Base-by-base conservation (phyloP, 2,888 invertebrate species). In the Himalopsyche anomala region DNA sequence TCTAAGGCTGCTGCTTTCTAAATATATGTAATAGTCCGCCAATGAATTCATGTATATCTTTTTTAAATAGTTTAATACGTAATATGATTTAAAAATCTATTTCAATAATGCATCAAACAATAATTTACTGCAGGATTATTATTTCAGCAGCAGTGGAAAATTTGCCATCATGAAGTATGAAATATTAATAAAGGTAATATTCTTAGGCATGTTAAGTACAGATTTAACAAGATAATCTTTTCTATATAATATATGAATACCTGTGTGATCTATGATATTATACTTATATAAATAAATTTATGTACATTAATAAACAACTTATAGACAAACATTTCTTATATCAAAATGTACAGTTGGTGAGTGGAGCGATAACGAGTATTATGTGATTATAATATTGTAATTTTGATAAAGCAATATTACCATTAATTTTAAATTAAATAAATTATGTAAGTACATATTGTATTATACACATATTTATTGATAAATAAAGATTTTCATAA, bases 151-250 rank as follows among this genome's bases (percentile, higher is more conserved):
- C 51, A 15, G 51, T 51, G 51, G 51, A 51, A 51, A 51, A 51
- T 51, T 51, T 45, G 45, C 45, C 45, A 9, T 11, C 6, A 11
- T 45, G 45, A 45, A 11, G 9, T 9, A 45, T 45, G 5, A 40
- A 40, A 8, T 45, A 15, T 9, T 2, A 45, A 45, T 15, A 51
- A 15, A 15, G 51, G 4, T 51, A 51, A 51, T 15, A 51, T 51
- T 51, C 15, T 51, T 51, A 51, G 15, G 8, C 51, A 51, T 51
- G 51, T 51, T 51, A 51, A 38, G 9, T 74, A 74, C 74, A 74
- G 74, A 74, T 74, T 74, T 74, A 74, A 74, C 74, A 11, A 74
- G 74, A 15, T 74, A 36, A 74, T 74, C 38, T 38, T 74, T 51
- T 51, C 45, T 45, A 45, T 45, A 9, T 45, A 45, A 11, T 28